Conservation (phyloP, 2,797 vertebrate species). For the Vireo griseus region DNA sequence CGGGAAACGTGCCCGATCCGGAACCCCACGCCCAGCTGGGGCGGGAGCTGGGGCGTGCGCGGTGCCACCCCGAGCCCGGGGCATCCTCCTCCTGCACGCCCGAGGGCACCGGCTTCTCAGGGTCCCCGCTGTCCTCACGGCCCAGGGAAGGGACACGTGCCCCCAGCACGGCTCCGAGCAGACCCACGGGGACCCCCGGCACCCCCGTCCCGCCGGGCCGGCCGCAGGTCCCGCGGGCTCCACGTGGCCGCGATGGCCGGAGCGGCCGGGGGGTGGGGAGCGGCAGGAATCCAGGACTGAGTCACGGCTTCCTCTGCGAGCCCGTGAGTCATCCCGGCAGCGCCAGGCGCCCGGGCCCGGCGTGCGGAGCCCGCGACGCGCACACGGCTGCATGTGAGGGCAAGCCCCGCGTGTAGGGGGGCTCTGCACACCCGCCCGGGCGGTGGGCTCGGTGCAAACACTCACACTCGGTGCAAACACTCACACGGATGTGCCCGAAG, state of each 20-base stretch:
- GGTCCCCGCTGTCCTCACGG: rapidly evolving
- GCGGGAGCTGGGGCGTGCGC: neutral
- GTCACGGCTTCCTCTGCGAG: conserved; percentile 32
- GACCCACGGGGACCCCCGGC: neutral
- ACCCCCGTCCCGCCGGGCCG: rapidly evolving
- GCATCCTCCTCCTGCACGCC: neutral
- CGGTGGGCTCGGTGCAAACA: neutral
- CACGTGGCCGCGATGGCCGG: neutral
- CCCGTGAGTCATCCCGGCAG: conserved; percentile 27
- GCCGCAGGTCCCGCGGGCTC: neutral
- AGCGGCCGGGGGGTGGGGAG: neutral
- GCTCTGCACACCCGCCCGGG: neutral
- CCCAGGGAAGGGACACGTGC: rapidly evolving
- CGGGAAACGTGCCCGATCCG: neutral
- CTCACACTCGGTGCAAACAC: neutral
- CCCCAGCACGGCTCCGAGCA: neutral
- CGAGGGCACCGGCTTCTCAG: rapidly evolving
- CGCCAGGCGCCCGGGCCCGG: neutral
- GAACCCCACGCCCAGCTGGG: neutral
- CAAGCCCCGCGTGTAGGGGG: neutral
- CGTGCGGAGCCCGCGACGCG: neutral
- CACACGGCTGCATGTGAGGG: neutral
- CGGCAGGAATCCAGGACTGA: conserved; percentile 45
- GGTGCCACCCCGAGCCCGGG: neutral
- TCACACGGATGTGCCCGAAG: neutral